These are phyloP conservation scores for Euborellia annulipes DNA, from an alignment of 1,140 invertebrate genomes.

Conservation along the genomic window DNA sequence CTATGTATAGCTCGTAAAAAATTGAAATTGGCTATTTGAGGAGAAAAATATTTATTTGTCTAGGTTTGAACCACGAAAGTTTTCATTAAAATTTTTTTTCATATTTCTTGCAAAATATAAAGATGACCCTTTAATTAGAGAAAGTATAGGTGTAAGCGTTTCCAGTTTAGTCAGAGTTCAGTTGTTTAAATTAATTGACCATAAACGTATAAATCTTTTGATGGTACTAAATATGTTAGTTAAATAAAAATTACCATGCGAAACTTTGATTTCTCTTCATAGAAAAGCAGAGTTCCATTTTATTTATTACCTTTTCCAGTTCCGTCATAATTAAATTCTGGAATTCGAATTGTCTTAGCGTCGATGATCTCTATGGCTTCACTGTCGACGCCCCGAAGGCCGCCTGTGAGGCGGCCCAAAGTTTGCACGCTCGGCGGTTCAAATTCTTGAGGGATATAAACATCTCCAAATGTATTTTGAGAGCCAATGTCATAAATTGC, in stretches of 20 bases:
- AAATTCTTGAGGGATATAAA: constrained; percentile 81
- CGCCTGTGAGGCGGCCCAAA: constrained; percentile 50
- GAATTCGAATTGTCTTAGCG: constrained; percentile 61
- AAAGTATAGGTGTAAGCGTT: no score
- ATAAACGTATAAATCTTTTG: neutral
- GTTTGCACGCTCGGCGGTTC: constrained; percentile 63
- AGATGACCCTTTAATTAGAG: no score
- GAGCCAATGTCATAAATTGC: constrained; percentile 72
- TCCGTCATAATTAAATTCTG: constrained; percentile 63
- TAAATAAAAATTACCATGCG: no score
- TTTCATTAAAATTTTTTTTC: no score
- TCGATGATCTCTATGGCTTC: constrained; percentile 59
- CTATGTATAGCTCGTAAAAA: no score
- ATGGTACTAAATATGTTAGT: neutral
- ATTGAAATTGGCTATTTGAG: no score
- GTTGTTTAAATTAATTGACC: neutral
- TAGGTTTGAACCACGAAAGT: no score
- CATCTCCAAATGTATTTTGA: constrained; percentile 78
- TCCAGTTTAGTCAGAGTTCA: no score
- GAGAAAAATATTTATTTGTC: no score
- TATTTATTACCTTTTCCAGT: constrained; percentile 31
- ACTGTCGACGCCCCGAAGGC: constrained; percentile 51
- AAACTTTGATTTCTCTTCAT: no score
- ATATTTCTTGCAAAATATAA: no score
- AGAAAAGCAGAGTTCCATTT: no score